Evolutionary conservation across 1,140 invertebrate genomes (phyloP), one percentile per base, ranked within the genome.

Genomic region (Triops cancriformis): DNA sequence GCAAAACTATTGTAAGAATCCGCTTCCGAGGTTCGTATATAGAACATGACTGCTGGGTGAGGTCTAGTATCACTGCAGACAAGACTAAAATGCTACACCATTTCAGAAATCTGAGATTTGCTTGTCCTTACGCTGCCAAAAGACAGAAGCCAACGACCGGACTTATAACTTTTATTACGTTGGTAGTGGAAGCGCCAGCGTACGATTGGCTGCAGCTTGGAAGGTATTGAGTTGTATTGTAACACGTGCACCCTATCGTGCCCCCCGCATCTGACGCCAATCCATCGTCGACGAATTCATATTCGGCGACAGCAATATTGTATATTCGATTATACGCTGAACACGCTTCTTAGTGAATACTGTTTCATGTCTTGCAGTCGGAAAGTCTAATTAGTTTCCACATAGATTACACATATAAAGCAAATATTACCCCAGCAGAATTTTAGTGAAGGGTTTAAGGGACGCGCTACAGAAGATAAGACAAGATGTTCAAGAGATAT

Each of bases 241-340:
- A 64, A 64, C 51, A 64, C 51, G 51, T 64, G 51, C 51, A 64
- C 51, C 51, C 51, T 64, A 64, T 64, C 51, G 23, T 64, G 14
- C 51, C 51, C 51, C 5, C 9, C 6, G 51, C 51, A 64, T 64
- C 51, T 64, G 51, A 64, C 51, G 51, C 51, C 51, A 18, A 64
- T 64, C 51, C 51, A 64, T 64, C 51, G 18, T 23, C 18, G 51
- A 18, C 51, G 18, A 64, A 64, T 23, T 64, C 51, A 64, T 64
- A 64, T 64, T 64, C 51, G 23, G 51, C 51, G 51, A 64, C 51
- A 64, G 51, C 51, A 64, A 64, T 64, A 64, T 64, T 64, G 51
- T 64, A 4, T 23, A 23, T 64, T 64, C 23, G n/a, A 64, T 23
- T 64, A 18, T 64, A 64, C 51, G 18, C 51, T 64, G 5, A 64